Conservation (phyloP, 2,797 vertebrate species). For the Harpagifer antarcticus region DNA sequence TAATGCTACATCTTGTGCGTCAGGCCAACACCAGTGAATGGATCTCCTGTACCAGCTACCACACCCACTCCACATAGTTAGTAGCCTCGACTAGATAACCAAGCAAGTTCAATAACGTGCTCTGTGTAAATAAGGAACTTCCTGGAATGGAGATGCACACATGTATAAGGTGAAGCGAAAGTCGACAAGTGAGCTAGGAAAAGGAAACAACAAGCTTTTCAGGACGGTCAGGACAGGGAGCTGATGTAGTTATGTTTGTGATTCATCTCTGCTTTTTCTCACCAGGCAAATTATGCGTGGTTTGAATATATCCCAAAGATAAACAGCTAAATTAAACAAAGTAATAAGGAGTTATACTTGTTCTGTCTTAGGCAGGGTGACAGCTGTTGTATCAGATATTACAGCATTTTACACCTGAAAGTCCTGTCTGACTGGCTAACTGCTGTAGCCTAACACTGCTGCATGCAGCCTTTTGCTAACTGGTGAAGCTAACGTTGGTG, state of each 20-base stretch:
- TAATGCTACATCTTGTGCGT: constrained; percentile 19
- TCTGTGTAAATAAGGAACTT: not conserved
- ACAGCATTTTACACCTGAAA: constrained; percentile 36
- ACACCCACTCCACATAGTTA: constrained; percentile 63
- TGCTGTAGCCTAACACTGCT: constrained; percentile 22
- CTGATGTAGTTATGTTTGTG: constrained; percentile 6
- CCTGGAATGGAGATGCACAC: not conserved
- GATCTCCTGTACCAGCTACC: constrained; percentile 53
- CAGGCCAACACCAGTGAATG: constrained; percentile 38
- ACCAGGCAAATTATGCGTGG: not conserved
- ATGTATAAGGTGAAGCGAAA: not conserved
- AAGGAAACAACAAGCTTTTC: not conserved
- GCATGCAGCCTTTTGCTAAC: constrained; percentile 24
- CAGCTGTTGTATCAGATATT: constrained; percentile 7
- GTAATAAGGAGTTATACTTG: fast-evolving
- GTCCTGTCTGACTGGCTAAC: constrained; percentile 45
- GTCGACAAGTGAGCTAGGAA: not conserved
- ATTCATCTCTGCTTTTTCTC: not conserved
- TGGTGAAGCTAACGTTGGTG: not conserved
- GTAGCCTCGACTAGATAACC: constrained; percentile 13
- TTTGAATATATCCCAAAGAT: not conserved
- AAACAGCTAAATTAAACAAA: fast-evolving
- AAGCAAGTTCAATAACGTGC: constrained; percentile 38
- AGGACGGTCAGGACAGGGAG: not conserved
- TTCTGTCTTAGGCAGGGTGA: not conserved